Percentiles rank a stretch among this genome's conserved stretches.
These are phyloP conservation scores for Drosophila dives DNA, from an alignment of 2,888 invertebrate species.

Conservation along the genomic window DNA sequence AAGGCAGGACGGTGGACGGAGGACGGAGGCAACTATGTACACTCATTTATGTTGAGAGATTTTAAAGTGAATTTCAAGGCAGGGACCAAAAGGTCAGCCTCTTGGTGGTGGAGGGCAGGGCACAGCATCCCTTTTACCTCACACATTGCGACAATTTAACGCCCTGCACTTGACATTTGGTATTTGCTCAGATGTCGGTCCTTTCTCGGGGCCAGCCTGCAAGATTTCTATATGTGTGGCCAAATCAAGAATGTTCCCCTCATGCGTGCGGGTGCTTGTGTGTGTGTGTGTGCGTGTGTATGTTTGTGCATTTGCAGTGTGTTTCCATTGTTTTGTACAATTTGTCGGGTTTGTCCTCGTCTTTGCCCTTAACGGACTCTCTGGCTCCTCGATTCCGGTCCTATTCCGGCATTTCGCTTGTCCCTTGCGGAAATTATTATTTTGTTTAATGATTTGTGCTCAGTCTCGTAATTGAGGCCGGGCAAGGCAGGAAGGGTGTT, in stretches of 20 bases:
- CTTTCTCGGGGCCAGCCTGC: conserved; percentile 30
- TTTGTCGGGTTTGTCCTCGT: conserved; percentile 49
- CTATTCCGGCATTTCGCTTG: conserved; percentile 51
- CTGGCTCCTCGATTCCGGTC: conserved; percentile 48
- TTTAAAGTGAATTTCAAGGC: conserved; percentile 48
- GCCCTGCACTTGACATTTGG: conserved; percentile 76
- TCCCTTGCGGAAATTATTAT: conserved; percentile 79
- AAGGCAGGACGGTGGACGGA: neutral
- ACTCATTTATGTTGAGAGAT: conserved; percentile 50
- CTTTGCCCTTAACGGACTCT: conserved; percentile 16
- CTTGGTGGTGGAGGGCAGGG: neutral
- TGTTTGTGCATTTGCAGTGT: conserved; percentile 26
- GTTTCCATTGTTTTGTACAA: conserved; percentile 60
- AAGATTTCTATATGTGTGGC: conserved; percentile 30
- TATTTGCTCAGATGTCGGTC: conserved; percentile 54
- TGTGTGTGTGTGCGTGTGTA: conserved; percentile 4
- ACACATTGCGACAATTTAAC: conserved; percentile 70
- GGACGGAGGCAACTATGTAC: conserved; percentile 10
- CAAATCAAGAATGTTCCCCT: conserved; percentile 21
- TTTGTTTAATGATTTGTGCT: conserved; percentile 82
- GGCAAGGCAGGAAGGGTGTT: conserved; percentile 23
- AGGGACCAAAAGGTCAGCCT: conserved; percentile 32
- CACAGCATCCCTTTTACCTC: conserved; percentile 27
- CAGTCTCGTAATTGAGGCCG: conserved; percentile 73
- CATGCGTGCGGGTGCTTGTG: conserved; percentile 7